phyloP scores from a whole-genome alignment of 2,888 invertebrate species.

The Agriopis leucophaearia region DNA sequence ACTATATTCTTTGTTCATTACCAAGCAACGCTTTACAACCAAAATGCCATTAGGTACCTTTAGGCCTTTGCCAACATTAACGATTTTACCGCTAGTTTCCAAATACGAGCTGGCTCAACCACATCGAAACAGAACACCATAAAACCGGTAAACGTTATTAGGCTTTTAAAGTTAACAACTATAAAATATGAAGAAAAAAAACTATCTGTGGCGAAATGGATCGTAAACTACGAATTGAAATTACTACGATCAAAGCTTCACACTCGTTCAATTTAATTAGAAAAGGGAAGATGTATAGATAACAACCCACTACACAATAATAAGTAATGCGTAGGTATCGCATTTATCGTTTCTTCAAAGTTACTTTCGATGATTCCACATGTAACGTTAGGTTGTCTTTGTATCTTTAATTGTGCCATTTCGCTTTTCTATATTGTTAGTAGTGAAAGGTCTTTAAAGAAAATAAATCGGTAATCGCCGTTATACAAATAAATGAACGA shows the following conservation, averaged over 20 bases:
- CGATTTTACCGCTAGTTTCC: constrained; percentile 16
- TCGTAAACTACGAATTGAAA: constrained; percentile 2
- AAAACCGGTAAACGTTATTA: constrained; percentile 20
- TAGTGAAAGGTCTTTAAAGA: constrained; percentile 24
- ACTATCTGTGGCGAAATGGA: constrained; percentile 3
- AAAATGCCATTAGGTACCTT: neutral
- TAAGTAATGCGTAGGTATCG: constrained; percentile 12
- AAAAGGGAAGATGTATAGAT: constrained; percentile 8
- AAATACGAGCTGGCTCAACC: constrained; percentile 13
- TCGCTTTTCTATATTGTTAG: constrained; percentile 19
- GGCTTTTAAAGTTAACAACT: constrained; percentile 6
- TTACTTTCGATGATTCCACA: constrained; percentile 35
- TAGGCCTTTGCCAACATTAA: constrained; percentile 7
- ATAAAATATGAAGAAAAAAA: constrained; percentile 7
- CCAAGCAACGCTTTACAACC: neutral
- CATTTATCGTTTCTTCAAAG: constrained; percentile 23
- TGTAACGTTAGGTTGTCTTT: constrained; percentile 22
- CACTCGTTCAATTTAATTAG: constrained; percentile 4
- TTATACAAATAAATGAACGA: constrained; percentile 12
- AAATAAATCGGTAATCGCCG: constrained; percentile 9
- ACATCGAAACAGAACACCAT: constrained; percentile 6
- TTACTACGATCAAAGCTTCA: constrained; percentile 6
- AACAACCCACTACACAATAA: constrained; percentile 2
- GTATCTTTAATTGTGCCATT: constrained; percentile 18
- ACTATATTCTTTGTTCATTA: neutral